phyloP scores from a whole-genome alignment of 2,113 vertebrate species.

The Baryphthengus martii region DNA sequence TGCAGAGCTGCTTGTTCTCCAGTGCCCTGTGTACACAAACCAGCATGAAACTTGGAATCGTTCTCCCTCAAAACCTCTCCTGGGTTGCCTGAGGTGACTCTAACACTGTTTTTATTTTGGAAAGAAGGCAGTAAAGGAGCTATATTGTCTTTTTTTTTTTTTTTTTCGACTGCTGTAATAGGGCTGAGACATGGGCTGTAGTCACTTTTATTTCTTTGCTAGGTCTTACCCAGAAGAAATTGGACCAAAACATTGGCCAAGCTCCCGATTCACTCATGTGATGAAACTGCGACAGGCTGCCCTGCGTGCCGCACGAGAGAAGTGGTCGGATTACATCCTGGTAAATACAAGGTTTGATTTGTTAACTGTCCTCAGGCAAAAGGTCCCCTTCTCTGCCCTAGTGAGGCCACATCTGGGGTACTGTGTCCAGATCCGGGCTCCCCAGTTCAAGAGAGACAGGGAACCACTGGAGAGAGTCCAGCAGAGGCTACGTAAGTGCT shows the following conservation, averaged over 20 bases:
- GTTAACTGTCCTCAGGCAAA: neutral
- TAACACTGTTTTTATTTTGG: neutral
- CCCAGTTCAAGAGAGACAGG: no score
- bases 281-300: slow-evolving; percentile 96
- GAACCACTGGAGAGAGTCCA: no score
- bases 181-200: neutral
- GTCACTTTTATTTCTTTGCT: neutral
- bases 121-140: neutral
- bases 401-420: no score
- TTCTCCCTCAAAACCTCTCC: neutral
- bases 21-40: neutral
- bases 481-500: no score
- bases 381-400: no score
- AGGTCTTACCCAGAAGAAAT: slow-evolving; percentile 93
- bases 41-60: neutral
- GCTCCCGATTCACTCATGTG: slow-evolving; percentile 88
- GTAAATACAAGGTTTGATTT: slow-evolving; percentile 68
- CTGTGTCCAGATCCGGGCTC: no score
- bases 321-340: slow-evolving; percentile 95
- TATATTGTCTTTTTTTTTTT: neutral
- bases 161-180: neutral
- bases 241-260: slow-evolving; percentile 94
- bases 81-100: slow-evolving; percentile 13
- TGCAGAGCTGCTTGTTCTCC: neutral
- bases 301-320: slow-evolving; percentile 85